Percentiles rank a stretch among this genome's conserved stretches.
phyloP scores from a whole-genome alignment of 2,113 vertebrate species.

The Nettapus auritus region DNA sequence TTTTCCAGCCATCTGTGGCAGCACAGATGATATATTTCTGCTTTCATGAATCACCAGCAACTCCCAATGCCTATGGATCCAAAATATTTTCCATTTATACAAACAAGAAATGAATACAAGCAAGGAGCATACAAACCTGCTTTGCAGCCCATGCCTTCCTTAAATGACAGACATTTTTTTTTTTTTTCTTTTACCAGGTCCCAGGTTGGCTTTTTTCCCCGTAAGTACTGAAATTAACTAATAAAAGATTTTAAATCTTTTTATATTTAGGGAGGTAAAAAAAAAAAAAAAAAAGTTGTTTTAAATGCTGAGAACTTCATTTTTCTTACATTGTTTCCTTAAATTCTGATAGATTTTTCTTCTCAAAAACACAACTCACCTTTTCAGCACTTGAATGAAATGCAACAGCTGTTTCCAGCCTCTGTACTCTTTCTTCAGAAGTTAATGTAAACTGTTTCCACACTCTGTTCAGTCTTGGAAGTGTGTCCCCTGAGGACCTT shows the following conservation, averaged over 20 bases:
- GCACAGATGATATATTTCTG: background rate
- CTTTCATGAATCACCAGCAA: background rate
- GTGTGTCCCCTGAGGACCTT: constrained; percentile 93
- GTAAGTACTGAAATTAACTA: background rate
- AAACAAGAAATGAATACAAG: background rate
- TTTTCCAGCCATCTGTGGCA: background rate
- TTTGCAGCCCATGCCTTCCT: background rate
- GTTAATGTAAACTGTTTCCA: constrained; percentile 98
- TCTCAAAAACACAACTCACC: constrained; percentile 65
- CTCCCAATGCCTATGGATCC: background rate
- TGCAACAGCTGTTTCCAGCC: constrained; percentile 88
- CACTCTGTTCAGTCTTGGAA: constrained; percentile 93
- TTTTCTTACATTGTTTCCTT: background rate
- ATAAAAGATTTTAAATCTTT: background rate
- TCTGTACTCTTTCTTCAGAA: constrained; percentile 90
- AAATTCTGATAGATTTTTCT: background rate
- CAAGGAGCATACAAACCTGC: background rate
- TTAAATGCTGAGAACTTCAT: background rate
- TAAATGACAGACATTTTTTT: background rate
- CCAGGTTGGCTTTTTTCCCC: background rate
- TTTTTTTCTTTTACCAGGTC: background rate
- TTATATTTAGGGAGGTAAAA: background rate
- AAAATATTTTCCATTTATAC: background rate
- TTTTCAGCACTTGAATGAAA: constrained; percentile 93
- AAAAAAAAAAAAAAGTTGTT: background rate